Conservation (phyloP, 2,113 vertebrate species). For the Pheucticus melanocephalus region DNA sequence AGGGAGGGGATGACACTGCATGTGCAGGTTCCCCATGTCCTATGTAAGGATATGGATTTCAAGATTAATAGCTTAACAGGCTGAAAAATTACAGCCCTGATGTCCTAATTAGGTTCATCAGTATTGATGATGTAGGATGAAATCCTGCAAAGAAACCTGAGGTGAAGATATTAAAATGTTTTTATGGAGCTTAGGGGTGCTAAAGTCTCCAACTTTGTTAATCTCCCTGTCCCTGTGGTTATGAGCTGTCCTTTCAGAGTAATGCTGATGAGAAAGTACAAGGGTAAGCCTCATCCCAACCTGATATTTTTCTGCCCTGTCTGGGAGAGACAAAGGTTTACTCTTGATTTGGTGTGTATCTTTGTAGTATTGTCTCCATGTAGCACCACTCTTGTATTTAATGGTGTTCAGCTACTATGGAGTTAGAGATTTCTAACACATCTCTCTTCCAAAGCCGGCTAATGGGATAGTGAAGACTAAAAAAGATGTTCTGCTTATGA, state of each 20-base stretch:
- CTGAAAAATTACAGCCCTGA: not conserved
- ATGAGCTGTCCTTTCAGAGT: not conserved
- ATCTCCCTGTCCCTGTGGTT: not conserved
- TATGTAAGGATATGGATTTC: not conserved
- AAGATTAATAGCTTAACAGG: not conserved
- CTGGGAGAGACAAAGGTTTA: not conserved
- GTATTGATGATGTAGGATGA: not conserved
- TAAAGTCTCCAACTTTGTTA: not conserved
- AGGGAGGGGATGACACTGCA: not conserved
- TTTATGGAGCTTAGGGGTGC: not conserved
- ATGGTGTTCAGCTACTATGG: not conserved
- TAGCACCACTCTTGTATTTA: not conserved
- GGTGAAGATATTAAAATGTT: not conserved
- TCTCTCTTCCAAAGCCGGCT: conserved; percentile 34
- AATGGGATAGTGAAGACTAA: conserved; percentile 65
- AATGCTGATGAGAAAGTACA: not conserved
- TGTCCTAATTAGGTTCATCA: rapidly evolving
- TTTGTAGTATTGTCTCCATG: not conserved
- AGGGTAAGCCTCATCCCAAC: not conserved
- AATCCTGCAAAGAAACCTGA: not conserved
- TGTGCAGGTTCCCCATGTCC: not conserved
- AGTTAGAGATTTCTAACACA: not conserved
- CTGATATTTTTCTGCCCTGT: not conserved
- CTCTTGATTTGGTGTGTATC: not conserved
- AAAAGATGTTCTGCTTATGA: conserved; percentile 62